phyloP scores from a whole-genome alignment of 2,888 invertebrate genomes.

The Drosophila atroscutellata region DNA sequence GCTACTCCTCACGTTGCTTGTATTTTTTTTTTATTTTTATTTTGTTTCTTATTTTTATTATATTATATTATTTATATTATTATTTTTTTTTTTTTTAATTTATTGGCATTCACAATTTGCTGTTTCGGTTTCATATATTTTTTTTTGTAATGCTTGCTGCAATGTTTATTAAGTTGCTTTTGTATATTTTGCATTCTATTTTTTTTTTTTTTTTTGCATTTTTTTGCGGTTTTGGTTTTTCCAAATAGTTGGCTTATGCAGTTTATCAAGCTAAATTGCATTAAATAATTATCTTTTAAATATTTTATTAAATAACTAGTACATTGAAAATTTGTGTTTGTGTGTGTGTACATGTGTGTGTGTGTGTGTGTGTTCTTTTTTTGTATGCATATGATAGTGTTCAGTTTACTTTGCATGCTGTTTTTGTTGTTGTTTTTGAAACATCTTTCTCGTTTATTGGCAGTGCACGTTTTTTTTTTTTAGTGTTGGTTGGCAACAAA shows the following conservation, averaged over 20 bases:
- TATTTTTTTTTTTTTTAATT: slow-evolving; percentile 4
- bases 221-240: slow-evolving; percentile 33
- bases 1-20: slow-evolving; percentile 20
- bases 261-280: slow-evolving; percentile 54
- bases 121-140: slow-evolving; percentile 9
- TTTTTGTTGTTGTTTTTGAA: slow-evolving; percentile 25
- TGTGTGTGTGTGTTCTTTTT: slow-evolving; percentile 14
- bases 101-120: slow-evolving; percentile 40
- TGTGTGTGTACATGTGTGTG: slow-evolving; percentile 13
- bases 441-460: slow-evolving; percentile 55
- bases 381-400: slow-evolving; percentile 2
- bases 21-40: neutral
- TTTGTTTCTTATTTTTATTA: neutral
- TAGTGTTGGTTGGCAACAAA: slow-evolving; percentile 9
- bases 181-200: neutral
- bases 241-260: slow-evolving; percentile 25
- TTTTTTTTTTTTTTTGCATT: slow-evolving; percentile 14
- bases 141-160: slow-evolving; percentile 4
- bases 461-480: slow-evolving; percentile 69
- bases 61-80: slow-evolving; percentile 4
- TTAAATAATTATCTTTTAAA: slow-evolving; percentile 57
- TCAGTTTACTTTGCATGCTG: slow-evolving; percentile 29
- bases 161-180: slow-evolving; percentile 9
- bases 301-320: slow-evolving; percentile 63
- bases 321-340: slow-evolving; percentile 48